Percentiles rank a stretch among this genome's conserved stretches.
phyloP scores from a whole-genome alignment of 2,888 invertebrate species.

The Diogma glabrata region DNA sequence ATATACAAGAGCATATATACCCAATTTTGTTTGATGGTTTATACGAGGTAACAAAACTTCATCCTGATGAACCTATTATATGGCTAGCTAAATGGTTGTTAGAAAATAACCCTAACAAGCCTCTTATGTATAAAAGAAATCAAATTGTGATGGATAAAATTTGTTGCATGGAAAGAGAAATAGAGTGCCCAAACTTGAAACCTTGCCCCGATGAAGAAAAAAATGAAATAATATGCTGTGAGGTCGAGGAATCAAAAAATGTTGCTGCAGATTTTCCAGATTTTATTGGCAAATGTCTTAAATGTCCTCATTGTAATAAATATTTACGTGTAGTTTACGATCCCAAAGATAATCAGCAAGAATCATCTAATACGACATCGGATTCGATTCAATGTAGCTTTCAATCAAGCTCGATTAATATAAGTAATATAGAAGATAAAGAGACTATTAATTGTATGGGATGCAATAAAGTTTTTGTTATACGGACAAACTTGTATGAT shows the following conservation, averaged over 20 bases:
- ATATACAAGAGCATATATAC: constrained; percentile 54
- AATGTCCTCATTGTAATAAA: constrained; percentile 6
- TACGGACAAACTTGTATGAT: neutral
- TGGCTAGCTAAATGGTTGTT: constrained; percentile 70
- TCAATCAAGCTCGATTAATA: neutral
- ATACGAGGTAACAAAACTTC: constrained; percentile 52
- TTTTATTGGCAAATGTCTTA: neutral
- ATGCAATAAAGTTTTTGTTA: constrained; percentile 1
- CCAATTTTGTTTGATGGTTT: constrained; percentile 50
- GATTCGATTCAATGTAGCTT: neutral
- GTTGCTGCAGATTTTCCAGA: neutral
- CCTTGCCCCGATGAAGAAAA: neutral
- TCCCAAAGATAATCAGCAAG: no score
- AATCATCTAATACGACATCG: neutral
- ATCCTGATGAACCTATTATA: constrained; percentile 62
- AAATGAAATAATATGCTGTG: neutral
- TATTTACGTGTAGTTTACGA: neutral
- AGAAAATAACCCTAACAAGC: constrained; percentile 64
- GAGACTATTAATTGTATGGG: neutral
- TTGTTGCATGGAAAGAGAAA: neutral
- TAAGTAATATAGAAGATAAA: no score
- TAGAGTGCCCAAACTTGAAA: no score
- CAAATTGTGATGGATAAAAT: constrained; percentile 17
- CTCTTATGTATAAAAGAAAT: constrained; percentile 26
- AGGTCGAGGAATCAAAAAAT: neutral